Conservation (phyloP, 2,888 invertebrate species). For the Tupiocoris notatus region DNA sequence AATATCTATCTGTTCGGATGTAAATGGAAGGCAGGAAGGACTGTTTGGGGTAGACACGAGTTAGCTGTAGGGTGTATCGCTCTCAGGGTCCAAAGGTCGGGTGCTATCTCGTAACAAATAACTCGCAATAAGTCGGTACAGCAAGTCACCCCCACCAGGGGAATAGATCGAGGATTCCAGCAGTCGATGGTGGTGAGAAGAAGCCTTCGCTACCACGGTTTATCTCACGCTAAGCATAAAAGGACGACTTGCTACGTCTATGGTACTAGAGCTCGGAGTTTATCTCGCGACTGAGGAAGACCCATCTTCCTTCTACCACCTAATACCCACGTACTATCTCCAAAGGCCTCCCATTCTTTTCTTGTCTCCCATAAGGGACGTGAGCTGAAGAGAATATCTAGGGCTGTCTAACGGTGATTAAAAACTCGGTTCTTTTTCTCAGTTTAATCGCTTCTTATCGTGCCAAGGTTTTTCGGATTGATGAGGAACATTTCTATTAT, state of each 20-base stretch:
- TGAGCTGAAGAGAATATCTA: not conserved
- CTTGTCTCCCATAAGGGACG: not conserved
- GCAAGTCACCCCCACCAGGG: not conserved
- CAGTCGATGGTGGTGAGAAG: not conserved
- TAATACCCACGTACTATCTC: no score
- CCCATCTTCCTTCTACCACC: not conserved
- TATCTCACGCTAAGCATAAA: conserved; percentile 39
- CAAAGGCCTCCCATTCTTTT: not conserved
- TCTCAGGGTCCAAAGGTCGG: not conserved
- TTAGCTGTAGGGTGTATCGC: not conserved
- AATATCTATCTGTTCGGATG: conserved; percentile 23
- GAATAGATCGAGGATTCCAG: not conserved
- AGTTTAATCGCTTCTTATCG: not conserved
- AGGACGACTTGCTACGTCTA: conserved; percentile 29
- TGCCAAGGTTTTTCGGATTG: not conserved
- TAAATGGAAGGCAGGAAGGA: not conserved
- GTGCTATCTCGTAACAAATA: conserved; percentile 39
- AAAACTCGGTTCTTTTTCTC: not conserved
- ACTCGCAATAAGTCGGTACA: conserved; percentile 36
- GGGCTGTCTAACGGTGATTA: not conserved
- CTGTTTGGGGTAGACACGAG: not conserved
- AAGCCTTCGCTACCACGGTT: conserved; percentile 5
- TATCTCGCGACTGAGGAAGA: not conserved
- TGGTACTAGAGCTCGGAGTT: not conserved
- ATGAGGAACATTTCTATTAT: conserved; percentile 53